These are phyloP conservation scores for Mormyrops boulengeri DNA, from an alignment of 2,797 vertebrate species.

Conservation along the genomic window DNA sequence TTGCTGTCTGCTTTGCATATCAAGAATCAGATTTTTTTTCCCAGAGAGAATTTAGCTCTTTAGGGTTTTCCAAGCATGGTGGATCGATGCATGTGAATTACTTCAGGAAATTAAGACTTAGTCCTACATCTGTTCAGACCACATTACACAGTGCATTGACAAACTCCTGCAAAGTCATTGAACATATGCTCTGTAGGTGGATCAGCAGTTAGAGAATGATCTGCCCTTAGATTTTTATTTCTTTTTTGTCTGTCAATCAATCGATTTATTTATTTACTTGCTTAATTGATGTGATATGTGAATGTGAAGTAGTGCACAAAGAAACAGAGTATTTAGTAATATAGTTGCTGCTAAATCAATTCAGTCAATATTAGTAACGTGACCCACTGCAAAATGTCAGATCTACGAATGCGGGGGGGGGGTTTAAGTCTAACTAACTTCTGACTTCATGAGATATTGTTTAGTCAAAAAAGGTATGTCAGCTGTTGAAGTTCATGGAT, in stretches of 20 bases:
- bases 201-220: background rate
- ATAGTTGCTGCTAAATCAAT: background rate
- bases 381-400: background rate
- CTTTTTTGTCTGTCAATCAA: background rate
- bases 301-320: background rate
- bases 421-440: no score
- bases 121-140: conserved; percentile 2
- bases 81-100: conserved; percentile 7
- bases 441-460: background rate
- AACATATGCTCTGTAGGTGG: background rate
- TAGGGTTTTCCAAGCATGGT: background rate
- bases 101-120: conserved; percentile 5
- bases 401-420: background rate
- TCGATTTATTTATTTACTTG: background rate
- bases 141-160: conserved; percentile 7
- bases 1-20: background rate
- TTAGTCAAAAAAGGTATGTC: background rate
- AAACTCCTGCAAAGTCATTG: background rate
- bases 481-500: background rate
- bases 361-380: background rate
- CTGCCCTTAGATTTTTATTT: background rate
- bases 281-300: background rate
- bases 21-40: background rate
- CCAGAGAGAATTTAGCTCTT: conserved; percentile 7
- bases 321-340: background rate